A percentile compares a stretch with the other conserved stretches of the same genome.
These are phyloP conservation scores for Lithophane ornitopus DNA, from an alignment of 2,888 invertebrate species.

Conservation along the genomic window DNA sequence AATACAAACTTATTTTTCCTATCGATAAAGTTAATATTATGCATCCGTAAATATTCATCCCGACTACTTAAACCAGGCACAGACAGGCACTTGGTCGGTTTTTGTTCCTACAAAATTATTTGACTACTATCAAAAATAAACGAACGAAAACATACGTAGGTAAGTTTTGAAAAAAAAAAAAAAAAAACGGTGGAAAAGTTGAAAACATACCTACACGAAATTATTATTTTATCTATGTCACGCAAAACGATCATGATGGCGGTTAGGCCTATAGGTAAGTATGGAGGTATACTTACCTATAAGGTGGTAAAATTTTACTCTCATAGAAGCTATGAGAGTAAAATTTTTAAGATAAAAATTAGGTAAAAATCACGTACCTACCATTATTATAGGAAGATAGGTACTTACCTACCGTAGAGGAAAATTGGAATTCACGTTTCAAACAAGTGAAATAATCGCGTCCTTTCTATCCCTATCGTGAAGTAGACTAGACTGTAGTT, in stretches of 20 bases:
- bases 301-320: background rate
- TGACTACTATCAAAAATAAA: background rate
- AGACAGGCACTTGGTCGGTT: background rate
- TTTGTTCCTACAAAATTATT: background rate
- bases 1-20: background rate
- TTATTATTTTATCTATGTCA: background rate
- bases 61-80: background rate
- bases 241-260: background rate
- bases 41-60: background rate
- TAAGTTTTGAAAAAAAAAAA: no score
- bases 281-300: no score
- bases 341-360: background rate
- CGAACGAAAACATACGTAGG: background rate
- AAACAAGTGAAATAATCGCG: background rate
- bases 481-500: background rate
- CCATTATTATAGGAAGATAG: background rate
- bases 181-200: background rate
- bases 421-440: background rate
- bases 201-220: background rate
- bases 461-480: background rate
- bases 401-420: background rate
- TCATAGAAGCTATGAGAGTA: no score
- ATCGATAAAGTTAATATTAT: background rate
- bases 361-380: background rate
- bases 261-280: background rate